Conservation (phyloP, 2,113 vertebrate genomes). For the Erpornis zantholeuca region DNA sequence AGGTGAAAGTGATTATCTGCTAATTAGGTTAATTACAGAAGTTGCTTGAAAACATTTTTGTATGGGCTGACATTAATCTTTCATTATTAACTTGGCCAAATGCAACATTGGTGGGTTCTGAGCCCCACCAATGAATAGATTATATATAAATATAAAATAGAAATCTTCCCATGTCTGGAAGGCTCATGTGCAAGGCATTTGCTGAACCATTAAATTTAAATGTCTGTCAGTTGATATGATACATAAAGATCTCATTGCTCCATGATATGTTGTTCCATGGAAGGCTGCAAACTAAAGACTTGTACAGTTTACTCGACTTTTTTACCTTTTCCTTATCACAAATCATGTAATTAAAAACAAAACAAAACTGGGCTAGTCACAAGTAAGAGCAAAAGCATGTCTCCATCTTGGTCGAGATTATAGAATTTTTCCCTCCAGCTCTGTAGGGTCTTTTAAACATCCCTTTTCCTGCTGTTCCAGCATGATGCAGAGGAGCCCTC, state of each 20-base stretch:
- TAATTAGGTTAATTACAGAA: neutral
- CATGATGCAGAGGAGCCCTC: neutral
- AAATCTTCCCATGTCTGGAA: neutral
- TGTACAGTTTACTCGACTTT: neutral
- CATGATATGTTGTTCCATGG: neutral
- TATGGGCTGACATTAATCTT: neutral
- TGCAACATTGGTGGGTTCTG: neutral
- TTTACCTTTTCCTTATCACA: neutral
- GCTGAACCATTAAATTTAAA: neutral
- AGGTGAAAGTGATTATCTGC: neutral
- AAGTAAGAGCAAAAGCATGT: neutral
- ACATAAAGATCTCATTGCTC: neutral
- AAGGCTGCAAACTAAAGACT: neutral
- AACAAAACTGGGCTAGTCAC: neutral
- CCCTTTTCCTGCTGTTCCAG: neutral
- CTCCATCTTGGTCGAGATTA: neutral
- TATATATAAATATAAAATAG: neutral
- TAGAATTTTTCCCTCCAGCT: neutral
- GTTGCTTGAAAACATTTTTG: neutral
- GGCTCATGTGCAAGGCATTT: neutral
- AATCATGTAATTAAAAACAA: neutral
- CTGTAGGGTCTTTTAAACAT: neutral
- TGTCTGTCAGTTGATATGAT: neutral
- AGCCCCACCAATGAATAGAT: neutral
- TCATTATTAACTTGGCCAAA: neutral